Percentiles rank a stretch among this genome's conserved stretches.
phyloP scores from a whole-genome alignment of 2,888 invertebrate genomes.

The Drosophila colorata region DNA sequence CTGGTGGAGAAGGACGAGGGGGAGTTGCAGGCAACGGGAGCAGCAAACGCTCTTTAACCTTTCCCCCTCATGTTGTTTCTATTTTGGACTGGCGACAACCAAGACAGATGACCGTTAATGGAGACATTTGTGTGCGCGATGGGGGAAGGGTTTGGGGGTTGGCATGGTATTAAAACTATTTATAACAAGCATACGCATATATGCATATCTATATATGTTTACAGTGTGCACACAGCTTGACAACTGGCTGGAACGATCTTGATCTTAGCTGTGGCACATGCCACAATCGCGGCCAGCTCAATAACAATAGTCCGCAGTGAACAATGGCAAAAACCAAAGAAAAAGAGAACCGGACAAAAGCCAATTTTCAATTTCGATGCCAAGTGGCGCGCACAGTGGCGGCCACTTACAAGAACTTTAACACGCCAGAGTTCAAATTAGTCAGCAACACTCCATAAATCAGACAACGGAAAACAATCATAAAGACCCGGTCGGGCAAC shows the following conservation, averaged over 20 bases:
- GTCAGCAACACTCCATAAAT: slow-evolving; percentile 77
- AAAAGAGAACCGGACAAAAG: slow-evolving; percentile 1
- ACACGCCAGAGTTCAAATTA: slow-evolving; percentile 72
- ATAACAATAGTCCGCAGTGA: slow-evolving; percentile 17
- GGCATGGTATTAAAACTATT: slow-evolving; percentile 21
- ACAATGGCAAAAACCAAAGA: slow-evolving; percentile 26
- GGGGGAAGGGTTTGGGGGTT: background rate
- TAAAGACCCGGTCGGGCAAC: slow-evolving; percentile 27
- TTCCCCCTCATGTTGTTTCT: slow-evolving; percentile 20
- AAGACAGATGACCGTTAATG: slow-evolving; percentile 48
- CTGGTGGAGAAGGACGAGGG: no score
- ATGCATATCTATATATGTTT: no score
- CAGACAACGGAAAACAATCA: slow-evolving; percentile 65
- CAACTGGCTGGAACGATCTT: slow-evolving; percentile 18
- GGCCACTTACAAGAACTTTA: slow-evolving; percentile 61
- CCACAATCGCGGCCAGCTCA: slow-evolving; percentile 19
- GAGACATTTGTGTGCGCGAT: slow-evolving; percentile 30
- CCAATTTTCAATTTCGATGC: slow-evolving; percentile 3
- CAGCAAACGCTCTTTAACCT: slow-evolving; percentile 47
- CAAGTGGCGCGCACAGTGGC: slow-evolving; percentile 50
- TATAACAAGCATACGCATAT: slow-evolving; percentile 16
- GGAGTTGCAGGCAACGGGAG: background rate
- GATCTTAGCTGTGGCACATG: slow-evolving; percentile 36
- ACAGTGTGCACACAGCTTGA: background rate
- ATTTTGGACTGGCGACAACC: slow-evolving; percentile 41